phyloP scores from a whole-genome alignment of 2,797 vertebrate genomes.

The Chiloscyllium punctatum region DNA sequence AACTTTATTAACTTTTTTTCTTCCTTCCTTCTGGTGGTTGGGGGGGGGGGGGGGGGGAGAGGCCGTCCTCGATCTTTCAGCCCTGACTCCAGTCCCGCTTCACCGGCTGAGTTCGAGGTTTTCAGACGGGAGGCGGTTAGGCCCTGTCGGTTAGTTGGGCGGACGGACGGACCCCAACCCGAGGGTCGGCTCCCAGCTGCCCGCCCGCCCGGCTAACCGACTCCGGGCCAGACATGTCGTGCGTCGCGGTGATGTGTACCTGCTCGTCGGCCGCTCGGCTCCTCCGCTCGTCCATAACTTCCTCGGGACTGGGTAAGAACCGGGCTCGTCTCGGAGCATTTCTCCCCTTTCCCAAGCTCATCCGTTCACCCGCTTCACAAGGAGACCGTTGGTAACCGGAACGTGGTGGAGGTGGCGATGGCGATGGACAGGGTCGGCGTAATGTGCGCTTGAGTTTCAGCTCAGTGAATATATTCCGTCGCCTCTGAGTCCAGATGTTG shows the following conservation, averaged over 20 bases:
- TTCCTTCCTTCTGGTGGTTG: too few species aligned
- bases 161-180: not conserved
- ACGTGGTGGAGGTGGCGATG: not conserved
- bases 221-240: not conserved
- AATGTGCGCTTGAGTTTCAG: not conserved
- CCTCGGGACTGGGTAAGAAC: slow-evolving; percentile 11
- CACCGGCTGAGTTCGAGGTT: not conserved
- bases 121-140: too few species aligned
- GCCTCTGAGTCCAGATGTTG: not conserved
- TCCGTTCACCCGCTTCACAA: not conserved
- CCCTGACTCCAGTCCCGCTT: not conserved
- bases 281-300: not conserved
- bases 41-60: too few species aligned
- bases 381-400: too few species aligned
- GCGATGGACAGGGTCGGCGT: not conserved
- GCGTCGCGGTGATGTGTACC: slow-evolving; percentile 31
- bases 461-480: too few species aligned
- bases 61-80: not conserved
- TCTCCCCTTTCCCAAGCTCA: not conserved
- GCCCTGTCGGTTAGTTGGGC: too few species aligned
- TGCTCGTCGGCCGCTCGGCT: slow-evolving; percentile 19
- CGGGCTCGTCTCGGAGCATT: too few species aligned
- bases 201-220: too few species aligned
- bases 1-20: not conserved
- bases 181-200: not conserved